phyloP scores from a whole-genome alignment of 2,888 invertebrate genomes.

The Netelia fuscicornis region DNA sequence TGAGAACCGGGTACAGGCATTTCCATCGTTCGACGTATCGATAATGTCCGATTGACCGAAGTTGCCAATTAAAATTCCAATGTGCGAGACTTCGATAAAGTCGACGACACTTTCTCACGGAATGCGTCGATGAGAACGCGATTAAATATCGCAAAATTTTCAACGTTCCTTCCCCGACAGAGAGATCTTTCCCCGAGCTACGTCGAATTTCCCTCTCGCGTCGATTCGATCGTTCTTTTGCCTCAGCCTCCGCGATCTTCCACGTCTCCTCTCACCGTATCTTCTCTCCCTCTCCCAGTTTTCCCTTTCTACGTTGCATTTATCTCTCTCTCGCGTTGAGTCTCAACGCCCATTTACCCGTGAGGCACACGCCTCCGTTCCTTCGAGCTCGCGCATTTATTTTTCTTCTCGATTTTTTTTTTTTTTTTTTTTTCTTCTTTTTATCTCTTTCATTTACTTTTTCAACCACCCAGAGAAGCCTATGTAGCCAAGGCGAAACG shows the following conservation, averaged over 20 bases:
- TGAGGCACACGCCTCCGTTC: slow-evolving; percentile 50
- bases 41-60: slow-evolving; percentile 40
- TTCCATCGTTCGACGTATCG: slow-evolving; percentile 31
- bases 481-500: slow-evolving; percentile 67
- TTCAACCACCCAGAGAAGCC: slow-evolving; percentile 58
- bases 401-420: background rate
- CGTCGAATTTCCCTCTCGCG: no score
- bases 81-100: slow-evolving; percentile 10
- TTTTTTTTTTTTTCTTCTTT: slow-evolving; percentile 37
- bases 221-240: background rate
- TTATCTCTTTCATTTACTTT: slow-evolving; percentile 42
- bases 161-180: no score
- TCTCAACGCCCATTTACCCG: slow-evolving; percentile 66
- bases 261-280: background rate
- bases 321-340: slow-evolving; percentile 43
- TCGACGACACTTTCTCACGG: background rate
- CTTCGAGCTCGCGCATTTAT: background rate
- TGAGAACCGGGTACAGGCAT: slow-evolving; percentile 17
- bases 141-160: slow-evolving; percentile 17
- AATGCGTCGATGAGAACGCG: slow-evolving; percentile 12
- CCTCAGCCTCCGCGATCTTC: slow-evolving; percentile 1
- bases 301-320: slow-evolving; percentile 20
- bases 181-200: no score
- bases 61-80: slow-evolving; percentile 56
- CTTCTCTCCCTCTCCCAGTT: background rate